A percentile compares a stretch with the other conserved stretches of the same genome.
Evolutionary conservation across 2,888 invertebrate species (phyloP).

Genomic region (Liodrosophila aerea): DNA sequence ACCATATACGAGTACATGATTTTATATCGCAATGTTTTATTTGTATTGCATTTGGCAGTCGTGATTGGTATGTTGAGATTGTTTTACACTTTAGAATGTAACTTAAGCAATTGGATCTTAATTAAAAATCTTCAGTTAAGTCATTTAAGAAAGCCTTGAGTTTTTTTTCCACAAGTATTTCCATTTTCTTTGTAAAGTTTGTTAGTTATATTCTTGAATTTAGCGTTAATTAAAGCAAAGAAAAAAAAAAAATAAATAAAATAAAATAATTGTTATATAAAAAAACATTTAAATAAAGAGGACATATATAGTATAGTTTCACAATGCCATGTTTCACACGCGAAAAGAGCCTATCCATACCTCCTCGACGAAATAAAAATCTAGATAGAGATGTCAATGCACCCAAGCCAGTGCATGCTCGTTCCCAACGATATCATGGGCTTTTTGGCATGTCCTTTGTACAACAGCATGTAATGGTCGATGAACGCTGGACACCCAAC

Average conservation of each 20-base stretch:
- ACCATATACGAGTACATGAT: not conserved
- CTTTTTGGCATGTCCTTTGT: conserved; percentile 79
- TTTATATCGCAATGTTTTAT: conserved; percentile 1
- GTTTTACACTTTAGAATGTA: too few relatives aligned
- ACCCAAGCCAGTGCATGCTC: conserved; percentile 77
- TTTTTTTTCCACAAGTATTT: too few relatives aligned
- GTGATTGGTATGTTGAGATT: too few relatives aligned
- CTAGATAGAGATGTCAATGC: conserved; percentile 57
- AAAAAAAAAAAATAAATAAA: too few relatives aligned
- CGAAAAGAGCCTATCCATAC: conserved; percentile 40
- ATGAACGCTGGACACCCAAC: conserved; percentile 78
- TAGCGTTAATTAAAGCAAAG: too few relatives aligned
- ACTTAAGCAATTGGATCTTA: too few relatives aligned
- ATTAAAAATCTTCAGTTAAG: too few relatives aligned
- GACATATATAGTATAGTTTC: not conserved
- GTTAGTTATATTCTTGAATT: too few relatives aligned
- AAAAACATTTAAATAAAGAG: conserved; percentile 2
- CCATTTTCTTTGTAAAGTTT: too few relatives aligned
- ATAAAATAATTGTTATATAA: not conserved
- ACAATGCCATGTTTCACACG: conserved; percentile 60
- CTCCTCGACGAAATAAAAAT: conserved; percentile 28
- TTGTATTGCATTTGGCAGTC: too few relatives aligned
- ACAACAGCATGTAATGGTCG: conserved; percentile 79
- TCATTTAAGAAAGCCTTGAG: too few relatives aligned
- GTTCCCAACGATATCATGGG: conserved; percentile 75